Conservation (phyloP, 2,113 vertebrate genomes). For the Crotalus viridis region DNA sequence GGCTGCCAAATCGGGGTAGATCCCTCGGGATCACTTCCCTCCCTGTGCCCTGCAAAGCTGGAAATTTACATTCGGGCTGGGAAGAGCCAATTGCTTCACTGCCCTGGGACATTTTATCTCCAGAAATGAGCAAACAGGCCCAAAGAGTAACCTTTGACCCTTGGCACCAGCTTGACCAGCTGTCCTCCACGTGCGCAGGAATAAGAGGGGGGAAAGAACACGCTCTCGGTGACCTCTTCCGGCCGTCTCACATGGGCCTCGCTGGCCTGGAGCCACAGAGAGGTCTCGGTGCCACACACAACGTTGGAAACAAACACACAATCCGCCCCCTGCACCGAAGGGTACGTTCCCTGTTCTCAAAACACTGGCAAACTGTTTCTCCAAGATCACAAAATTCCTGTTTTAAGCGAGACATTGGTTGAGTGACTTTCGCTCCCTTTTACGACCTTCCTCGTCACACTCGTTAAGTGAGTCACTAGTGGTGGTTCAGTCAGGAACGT, state of each 20-base stretch:
- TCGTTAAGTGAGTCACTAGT: background rate
- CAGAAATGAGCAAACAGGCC: background rate
- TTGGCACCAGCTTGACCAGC: no score
- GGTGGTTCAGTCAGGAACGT: no score
- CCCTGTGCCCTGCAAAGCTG: background rate
- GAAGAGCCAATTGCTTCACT: background rate
- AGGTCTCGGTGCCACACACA: background rate
- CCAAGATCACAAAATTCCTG: background rate
- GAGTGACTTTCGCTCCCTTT: background rate
- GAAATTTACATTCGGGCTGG: background rate
- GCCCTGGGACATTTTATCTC: background rate
- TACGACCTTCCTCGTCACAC: background rate
- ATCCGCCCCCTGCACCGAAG: background rate
- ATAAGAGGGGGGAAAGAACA: accelerated
- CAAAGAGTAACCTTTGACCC: background rate
- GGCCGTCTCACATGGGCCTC: background rate
- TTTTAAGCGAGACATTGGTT: background rate
- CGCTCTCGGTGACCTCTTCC: accelerated
- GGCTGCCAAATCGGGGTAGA: background rate
- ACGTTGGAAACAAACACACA: background rate
- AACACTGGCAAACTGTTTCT: background rate
- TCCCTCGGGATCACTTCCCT: no score
- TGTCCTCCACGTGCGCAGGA: background rate
- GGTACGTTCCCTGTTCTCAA: background rate
- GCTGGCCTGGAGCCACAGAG: background rate